A percentile compares a stretch with the other conserved stretches of the same genome.
phyloP scores from a whole-genome alignment of 2,888 invertebrate species.

The Girardia tigrina region DNA sequence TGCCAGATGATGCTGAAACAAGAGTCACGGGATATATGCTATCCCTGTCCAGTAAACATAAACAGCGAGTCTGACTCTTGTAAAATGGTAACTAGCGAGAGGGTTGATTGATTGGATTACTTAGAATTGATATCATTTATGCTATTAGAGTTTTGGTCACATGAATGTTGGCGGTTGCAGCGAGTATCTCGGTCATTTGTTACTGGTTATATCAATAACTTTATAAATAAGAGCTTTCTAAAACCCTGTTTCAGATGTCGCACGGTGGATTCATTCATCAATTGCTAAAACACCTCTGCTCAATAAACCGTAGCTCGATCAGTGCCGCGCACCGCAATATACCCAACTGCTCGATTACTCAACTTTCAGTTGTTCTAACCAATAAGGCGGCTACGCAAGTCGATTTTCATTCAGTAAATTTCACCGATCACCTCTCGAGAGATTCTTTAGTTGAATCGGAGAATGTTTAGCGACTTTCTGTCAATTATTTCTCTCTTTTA shows the following conservation, averaged over 20 bases:
- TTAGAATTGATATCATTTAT: too few species aligned
- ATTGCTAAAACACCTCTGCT: not conserved
- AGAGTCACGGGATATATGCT: not conserved
- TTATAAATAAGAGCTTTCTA: not conserved
- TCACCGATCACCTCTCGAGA: not conserved
- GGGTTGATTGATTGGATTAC: too few species aligned
- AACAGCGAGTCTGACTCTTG: not conserved
- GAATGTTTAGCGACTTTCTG: not conserved
- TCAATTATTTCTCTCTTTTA: not conserved
- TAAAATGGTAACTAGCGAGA: not conserved
- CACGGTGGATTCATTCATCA: constrained; percentile 6
- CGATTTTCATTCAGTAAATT: constrained; percentile 5
- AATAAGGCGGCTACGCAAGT: not conserved
- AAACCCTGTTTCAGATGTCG: not conserved
- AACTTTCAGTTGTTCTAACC: not conserved
- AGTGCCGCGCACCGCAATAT: not conserved
- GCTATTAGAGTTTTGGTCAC: too few species aligned
- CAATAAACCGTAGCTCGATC: not conserved
- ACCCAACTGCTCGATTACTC: constrained; percentile 8
- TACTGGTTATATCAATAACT: not conserved
- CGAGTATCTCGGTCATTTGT: not conserved
- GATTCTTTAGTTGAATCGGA: not conserved
- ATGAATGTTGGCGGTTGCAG: too few species aligned
- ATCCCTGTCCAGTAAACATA: not conserved
- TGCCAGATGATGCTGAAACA: not conserved